phyloP scores from a whole-genome alignment of 2,113 vertebrate genomes.

The Entomyzon cyanotis region DNA sequence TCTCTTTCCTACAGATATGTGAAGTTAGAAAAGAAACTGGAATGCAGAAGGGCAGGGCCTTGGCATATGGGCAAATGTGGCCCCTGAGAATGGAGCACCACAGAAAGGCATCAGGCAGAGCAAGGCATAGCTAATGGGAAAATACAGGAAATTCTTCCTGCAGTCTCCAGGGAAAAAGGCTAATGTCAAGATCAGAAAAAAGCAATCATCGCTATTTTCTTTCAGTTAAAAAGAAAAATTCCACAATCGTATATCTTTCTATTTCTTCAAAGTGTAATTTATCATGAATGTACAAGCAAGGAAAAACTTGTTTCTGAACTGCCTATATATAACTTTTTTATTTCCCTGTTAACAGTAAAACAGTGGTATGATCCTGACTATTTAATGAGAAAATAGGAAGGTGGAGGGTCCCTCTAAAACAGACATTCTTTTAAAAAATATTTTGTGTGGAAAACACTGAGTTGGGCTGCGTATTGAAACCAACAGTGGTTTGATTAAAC shows the following conservation, averaged over 20 bases:
- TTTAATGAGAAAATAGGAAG: background rate
- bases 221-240: background rate
- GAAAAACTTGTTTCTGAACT: background rate
- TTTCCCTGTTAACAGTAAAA: background rate
- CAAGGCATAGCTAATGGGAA: rapidly evolving
- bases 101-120: background rate
- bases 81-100: background rate
- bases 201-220: background rate
- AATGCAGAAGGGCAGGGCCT: background rate
- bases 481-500: background rate
- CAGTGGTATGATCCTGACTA: background rate
- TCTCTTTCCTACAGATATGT: background rate
- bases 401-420: background rate
- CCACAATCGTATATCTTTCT: background rate
- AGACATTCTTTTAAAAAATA: background rate
- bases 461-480: background rate
- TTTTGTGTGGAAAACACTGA: background rate
- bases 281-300: background rate
- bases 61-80: background rate
- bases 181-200: background rate
- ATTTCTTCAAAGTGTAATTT: background rate
- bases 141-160: background rate
- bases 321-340: background rate
- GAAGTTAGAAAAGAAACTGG: background rate
- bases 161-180: background rate